Evolutionary conservation across 92 coral and sea anemone genomes (phyloP).

Genomic region (Siderastrea siderea): DNA sequence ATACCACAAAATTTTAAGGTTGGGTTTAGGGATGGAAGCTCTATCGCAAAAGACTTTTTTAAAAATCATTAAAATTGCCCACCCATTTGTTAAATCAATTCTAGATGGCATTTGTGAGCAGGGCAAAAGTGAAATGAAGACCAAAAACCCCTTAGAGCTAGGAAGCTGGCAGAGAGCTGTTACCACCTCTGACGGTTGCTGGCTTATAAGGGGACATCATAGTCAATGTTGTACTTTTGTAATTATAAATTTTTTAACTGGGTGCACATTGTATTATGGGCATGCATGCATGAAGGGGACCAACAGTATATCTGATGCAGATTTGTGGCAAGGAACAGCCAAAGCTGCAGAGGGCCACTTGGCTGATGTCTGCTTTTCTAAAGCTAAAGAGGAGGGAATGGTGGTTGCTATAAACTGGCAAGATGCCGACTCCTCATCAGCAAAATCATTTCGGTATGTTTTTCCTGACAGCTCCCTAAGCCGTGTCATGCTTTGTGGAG

Average conservation of each 20-base stretch:
- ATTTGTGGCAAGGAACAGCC: neutral
- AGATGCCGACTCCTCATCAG: slow-evolving; percentile 41
- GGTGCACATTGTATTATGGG: slow-evolving; percentile 3
- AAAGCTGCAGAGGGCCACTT: slow-evolving; percentile 50
- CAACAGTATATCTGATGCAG: neutral
- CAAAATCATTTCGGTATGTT: slow-evolving; percentile 17
- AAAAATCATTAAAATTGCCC: slow-evolving; percentile 29
- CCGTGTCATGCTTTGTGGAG: slow-evolving; percentile 55
- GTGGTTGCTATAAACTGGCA: slow-evolving; percentile 37
- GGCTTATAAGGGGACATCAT: slow-evolving; percentile 41
- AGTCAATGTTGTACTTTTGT: slow-evolving; percentile 52
- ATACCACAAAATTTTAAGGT: slow-evolving; percentile 33
- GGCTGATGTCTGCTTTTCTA: slow-evolving; percentile 6
- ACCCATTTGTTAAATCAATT: slow-evolving; percentile 43
- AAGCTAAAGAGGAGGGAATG: neutral
- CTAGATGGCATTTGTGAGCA: slow-evolving; percentile 38
- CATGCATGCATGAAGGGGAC: neutral
- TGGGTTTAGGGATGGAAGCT: slow-evolving; percentile 42
- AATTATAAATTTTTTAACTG: slow-evolving; percentile 16
- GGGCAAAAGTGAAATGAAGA: slow-evolving; percentile 45
- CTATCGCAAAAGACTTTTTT: slow-evolving; percentile 21
- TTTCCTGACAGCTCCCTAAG: slow-evolving; percentile 34
- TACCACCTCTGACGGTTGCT: slow-evolving; percentile 47
- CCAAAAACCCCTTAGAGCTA: slow-evolving; percentile 4
- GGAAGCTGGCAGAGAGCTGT: slow-evolving; percentile 47